Evolutionary conservation across 1,140 invertebrate species (phyloP).

Genomic region (Zaprionus davidi): DNA sequence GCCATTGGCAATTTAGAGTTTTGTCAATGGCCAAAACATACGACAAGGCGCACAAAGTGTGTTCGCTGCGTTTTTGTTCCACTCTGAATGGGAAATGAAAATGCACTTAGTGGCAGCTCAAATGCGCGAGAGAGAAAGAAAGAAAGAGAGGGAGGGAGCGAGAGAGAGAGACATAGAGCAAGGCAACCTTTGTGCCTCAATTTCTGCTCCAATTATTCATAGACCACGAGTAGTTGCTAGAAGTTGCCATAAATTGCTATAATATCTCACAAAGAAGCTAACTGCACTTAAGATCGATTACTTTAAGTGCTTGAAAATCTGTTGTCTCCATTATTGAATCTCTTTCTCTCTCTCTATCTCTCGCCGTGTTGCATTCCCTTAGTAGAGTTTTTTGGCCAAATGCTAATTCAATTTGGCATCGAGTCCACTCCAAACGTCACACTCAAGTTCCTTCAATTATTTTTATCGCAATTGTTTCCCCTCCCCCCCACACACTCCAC

Average conservation of each 20-base stretch:
- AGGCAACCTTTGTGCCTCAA: background rate
- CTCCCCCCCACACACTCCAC: background rate
- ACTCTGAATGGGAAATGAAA: background rate
- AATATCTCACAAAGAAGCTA: background rate
- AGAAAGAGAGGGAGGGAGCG: background rate
- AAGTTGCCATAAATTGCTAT: constrained; percentile 9
- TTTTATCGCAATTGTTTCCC: constrained; percentile 15
- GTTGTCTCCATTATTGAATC: background rate
- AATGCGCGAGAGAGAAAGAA: background rate
- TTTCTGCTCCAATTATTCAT: constrained; percentile 31
- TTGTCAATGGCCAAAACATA: constrained; percentile 17
- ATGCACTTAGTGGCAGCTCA: background rate
- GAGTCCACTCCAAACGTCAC: background rate
- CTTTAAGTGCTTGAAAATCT: constrained; percentile 3
- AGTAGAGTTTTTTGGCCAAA: background rate
- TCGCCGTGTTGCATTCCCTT: background rate
- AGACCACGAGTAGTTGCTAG: background rate
- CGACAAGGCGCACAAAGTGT: constrained; percentile 8
- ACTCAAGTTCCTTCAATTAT: constrained; percentile 23
- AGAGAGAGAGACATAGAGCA: too few species aligned
- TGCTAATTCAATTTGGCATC: constrained; percentile 4
- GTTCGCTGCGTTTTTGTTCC: background rate
- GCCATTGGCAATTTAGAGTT: constrained; percentile 59
- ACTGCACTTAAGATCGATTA: background rate
- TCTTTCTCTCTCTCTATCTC: background rate